These are phyloP conservation scores for Dipus sagitta DNA, from an alignment of 2,797 vertebrate species.

Conservation along the genomic window DNA sequence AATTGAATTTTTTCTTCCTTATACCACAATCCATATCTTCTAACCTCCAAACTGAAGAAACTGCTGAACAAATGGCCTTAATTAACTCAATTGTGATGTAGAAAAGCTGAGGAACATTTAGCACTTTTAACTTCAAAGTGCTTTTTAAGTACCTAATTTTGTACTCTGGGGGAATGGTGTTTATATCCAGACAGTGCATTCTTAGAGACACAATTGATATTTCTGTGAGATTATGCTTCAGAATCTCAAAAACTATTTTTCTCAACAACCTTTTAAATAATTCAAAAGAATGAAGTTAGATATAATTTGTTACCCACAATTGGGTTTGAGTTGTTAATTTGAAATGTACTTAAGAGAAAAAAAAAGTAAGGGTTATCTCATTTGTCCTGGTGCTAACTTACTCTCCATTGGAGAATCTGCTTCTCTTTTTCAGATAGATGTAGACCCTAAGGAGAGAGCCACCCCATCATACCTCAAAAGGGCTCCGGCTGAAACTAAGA, in stretches of 20 bases:
- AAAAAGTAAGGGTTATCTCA: no score
- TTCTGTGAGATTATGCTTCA: neutral
- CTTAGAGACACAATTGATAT: neutral
- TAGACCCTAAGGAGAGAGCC: no score
- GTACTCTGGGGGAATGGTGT: neutral
- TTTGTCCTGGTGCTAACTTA: no score
- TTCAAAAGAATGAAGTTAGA: neutral
- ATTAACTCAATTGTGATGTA: constrained; percentile 31
- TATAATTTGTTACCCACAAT: neutral
- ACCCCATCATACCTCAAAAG: no score
- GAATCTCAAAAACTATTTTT: constrained; percentile 22
- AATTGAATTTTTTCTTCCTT: constrained; percentile 23
- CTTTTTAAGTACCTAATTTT: constrained; percentile 42
- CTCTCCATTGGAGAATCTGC: no score
- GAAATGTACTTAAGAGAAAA: neutral
- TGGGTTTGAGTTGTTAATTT: neutral
- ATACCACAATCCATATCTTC: neutral
- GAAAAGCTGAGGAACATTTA: neutral
- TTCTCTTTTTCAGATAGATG: no score
- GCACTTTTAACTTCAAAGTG: constrained; percentile 51
- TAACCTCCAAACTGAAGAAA: constrained; percentile 26
- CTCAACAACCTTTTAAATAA: neutral
- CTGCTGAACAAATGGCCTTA: constrained; percentile 25
- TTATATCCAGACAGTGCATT: neutral
- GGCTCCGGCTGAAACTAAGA: no score